Conservation (phyloP, 2,113 vertebrate genomes). For the Abramis brama region DNA sequence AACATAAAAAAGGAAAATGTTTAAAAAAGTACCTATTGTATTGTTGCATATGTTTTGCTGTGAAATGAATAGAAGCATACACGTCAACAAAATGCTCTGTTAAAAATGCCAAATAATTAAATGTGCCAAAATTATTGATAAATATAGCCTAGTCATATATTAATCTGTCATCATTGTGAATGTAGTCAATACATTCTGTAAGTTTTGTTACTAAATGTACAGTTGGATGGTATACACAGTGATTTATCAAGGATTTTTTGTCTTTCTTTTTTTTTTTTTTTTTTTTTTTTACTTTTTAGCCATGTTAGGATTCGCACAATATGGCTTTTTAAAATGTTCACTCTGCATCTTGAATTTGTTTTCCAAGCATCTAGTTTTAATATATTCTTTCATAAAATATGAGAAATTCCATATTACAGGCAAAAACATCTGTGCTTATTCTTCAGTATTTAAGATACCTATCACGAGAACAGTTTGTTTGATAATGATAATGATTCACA, state of each 20-base stretch:
- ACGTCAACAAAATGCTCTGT: constrained; percentile 67
- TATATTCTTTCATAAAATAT: background rate
- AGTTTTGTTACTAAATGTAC: constrained; percentile 80
- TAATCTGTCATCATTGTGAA: constrained; percentile 79
- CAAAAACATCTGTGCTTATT: background rate
- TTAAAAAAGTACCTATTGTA: constrained; percentile 57
- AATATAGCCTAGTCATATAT: constrained; percentile 71
- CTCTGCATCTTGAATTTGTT: background rate
- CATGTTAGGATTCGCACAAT: constrained; percentile 4
- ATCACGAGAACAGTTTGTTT: background rate
- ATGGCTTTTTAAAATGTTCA: background rate
- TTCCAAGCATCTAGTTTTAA: background rate
- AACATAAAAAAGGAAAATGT: constrained; percentile 57
- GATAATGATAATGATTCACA: background rate
- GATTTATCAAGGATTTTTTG: constrained; percentile 66
- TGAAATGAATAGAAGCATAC: constrained; percentile 67
- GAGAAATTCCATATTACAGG: background rate
- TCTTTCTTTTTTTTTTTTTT: constrained; percentile 60
- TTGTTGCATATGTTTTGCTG: constrained; percentile 67
- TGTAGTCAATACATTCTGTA: constrained; percentile 78
- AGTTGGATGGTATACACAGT: constrained; percentile 75
- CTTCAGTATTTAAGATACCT: background rate
- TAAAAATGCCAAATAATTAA: constrained; percentile 76
- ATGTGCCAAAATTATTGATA: constrained; percentile 77
- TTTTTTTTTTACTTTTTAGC: background rate